These are phyloP conservation scores for Chrysopa pallens DNA, from an alignment of 1,140 invertebrate genomes.

Conservation along the genomic window DNA sequence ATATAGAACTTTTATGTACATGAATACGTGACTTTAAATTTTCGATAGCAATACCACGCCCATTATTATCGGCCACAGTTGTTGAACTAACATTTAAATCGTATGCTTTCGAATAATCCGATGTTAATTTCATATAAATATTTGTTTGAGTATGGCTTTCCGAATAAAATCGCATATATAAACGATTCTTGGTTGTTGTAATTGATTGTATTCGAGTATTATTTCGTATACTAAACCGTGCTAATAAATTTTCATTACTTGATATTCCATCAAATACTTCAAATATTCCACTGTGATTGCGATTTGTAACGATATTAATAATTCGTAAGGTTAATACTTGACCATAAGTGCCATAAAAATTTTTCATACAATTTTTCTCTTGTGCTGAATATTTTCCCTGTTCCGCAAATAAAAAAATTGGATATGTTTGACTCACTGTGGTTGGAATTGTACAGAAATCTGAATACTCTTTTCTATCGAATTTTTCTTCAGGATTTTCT, in stretches of 20 bases:
- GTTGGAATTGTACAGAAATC: conserved; percentile 72
- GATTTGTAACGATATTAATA: conserved; percentile 51
- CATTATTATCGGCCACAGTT: conserved; percentile 73
- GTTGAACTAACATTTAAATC: conserved; percentile 78
- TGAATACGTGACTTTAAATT: conserved; percentile 65
- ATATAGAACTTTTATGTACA: conserved; percentile 63
- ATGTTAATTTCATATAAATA: conserved; percentile 56
- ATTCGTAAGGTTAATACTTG: conserved; percentile 72
- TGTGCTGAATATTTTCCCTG: conserved; percentile 49
- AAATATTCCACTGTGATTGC: conserved; percentile 51
- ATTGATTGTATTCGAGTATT: conserved; percentile 70
- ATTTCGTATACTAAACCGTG: conserved; percentile 50
- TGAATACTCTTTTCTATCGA: conserved; percentile 44
- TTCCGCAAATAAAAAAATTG: conserved; percentile 55
- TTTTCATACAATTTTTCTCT: conserved; percentile 51
- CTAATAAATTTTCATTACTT: conserved; percentile 44
- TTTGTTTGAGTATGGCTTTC: conserved; percentile 46
- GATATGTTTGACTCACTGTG: conserved; percentile 65
- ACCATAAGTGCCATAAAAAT: conserved; percentile 54
- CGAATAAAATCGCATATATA: conserved; percentile 57
- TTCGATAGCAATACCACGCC: conserved; percentile 76
- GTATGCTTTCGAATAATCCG: conserved; percentile 61
- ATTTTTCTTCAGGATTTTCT: conserved; percentile 44
- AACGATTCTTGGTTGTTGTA: conserved; percentile 52
- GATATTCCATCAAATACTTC: conserved; percentile 63